Percentiles rank a stretch among this genome's conserved stretches.
These are phyloP conservation scores for Alviniconcha marisindica DNA, from an alignment of 1,140 invertebrate genomes.

Conservation along the genomic window DNA sequence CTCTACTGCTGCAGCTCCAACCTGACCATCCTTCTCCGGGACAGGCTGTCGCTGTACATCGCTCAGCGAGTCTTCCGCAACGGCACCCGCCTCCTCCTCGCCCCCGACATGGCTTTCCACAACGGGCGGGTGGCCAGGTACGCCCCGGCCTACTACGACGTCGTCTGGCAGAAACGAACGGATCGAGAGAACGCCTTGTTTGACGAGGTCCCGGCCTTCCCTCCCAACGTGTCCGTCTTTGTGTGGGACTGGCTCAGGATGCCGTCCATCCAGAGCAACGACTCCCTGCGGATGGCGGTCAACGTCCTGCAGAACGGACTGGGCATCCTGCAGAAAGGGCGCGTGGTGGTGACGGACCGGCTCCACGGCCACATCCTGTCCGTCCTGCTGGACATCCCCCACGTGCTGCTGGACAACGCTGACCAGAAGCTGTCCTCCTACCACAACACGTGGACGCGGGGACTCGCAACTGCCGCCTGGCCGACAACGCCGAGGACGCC, in stretches of 20 bases:
- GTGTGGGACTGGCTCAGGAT: not conserved
- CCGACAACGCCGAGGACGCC: constrained; percentile 23
- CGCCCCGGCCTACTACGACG: constrained; percentile 41
- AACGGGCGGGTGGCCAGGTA: constrained; percentile 37
- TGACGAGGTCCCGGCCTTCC: not conserved
- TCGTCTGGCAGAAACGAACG: not conserved
- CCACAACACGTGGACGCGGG: constrained; percentile 48
- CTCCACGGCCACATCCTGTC: constrained; percentile 54
- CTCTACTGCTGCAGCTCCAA: constrained; percentile 47
- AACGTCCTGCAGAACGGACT: constrained; percentile 19
- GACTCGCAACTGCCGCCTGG: constrained; percentile 26
- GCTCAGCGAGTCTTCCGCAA: constrained; percentile 41
- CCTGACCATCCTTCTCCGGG: constrained; percentile 50
- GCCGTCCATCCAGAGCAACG: not conserved
- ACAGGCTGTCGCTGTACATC: constrained; percentile 46
- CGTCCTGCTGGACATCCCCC: constrained; percentile 47
- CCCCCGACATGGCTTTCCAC: constrained; percentile 53
- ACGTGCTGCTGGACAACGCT: constrained; percentile 51
- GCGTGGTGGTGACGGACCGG: constrained; percentile 51
- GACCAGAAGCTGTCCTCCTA: constrained; percentile 44
- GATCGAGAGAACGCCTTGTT: not conserved
- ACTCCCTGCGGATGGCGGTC: not conserved
- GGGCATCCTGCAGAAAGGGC: constrained; percentile 34
- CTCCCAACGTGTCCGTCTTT: not conserved
- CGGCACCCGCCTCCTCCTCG: constrained; percentile 39